A percentile compares a stretch with the other conserved stretches of the same genome.
Evolutionary conservation across 2,888 invertebrate genomes (phyloP).

Genomic region (Cryptocephalus moraei): DNA sequence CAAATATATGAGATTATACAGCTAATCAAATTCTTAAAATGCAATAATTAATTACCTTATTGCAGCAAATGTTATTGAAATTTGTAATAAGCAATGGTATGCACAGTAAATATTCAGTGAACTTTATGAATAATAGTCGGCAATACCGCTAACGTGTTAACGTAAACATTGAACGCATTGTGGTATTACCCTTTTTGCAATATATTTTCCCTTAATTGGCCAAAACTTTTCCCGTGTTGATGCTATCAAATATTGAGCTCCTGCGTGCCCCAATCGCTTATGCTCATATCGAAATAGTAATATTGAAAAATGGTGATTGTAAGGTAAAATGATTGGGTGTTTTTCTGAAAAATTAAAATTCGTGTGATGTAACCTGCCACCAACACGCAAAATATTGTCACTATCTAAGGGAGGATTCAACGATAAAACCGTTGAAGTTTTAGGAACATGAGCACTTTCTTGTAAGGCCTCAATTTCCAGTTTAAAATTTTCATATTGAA

Average conservation of each 20-base stretch:
- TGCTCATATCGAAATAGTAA: not conserved
- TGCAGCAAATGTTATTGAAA: too few species aligned
- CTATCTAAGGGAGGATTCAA: conserved; percentile 1
- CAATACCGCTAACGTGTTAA: too few species aligned
- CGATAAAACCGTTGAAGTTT: conserved; percentile 1
- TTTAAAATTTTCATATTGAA: conserved; percentile 1
- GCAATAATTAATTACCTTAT: too few species aligned
- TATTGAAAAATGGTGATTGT: not conserved
- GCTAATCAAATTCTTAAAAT: too few species aligned
- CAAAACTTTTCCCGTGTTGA: not conserved
- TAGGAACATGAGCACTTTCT: not conserved
- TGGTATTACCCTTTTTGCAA: not conserved
- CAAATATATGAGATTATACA: too few species aligned
- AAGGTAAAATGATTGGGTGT: not conserved
- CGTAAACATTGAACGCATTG: not conserved
- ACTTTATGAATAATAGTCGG: too few species aligned
- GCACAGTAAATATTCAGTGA: too few species aligned
- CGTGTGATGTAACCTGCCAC: conserved; percentile 1
- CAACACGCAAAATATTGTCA: conserved; percentile 1
- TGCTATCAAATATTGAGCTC: not conserved
- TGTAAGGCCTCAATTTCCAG: not conserved
- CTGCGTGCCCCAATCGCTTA: not conserved
- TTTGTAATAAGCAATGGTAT: too few species aligned
- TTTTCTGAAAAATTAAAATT: not conserved
- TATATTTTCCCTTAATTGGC: not conserved